Evolutionary conservation across 2,113 vertebrate genomes (phyloP).

Genomic region (Prochilodus magdalenae): DNA sequence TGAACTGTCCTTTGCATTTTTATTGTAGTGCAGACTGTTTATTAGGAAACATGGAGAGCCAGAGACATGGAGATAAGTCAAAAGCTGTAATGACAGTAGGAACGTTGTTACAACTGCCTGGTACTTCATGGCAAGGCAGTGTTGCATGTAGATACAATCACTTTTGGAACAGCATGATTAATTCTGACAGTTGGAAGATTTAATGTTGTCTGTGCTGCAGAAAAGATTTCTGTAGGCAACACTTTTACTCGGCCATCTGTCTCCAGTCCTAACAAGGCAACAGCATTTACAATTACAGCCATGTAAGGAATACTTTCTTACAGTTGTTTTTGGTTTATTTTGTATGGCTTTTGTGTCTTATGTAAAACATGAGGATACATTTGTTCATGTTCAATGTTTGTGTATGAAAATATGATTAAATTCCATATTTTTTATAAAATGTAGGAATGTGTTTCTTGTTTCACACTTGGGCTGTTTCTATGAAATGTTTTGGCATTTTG

Average conservation of each 20-base stretch:
- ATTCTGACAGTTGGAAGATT: neutral
- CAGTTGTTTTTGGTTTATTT: constrained; percentile 9
- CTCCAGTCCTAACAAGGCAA: neutral
- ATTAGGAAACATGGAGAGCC: neutral
- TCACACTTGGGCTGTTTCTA: too few species aligned
- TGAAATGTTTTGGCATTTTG: too few species aligned
- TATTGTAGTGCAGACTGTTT: neutral
- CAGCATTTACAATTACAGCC: neutral
- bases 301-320: neutral
- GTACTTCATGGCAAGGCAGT: neutral
- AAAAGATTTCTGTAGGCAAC: neutral
- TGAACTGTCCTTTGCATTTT: neutral
- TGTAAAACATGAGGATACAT: constrained; percentile 52
- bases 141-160: too few species aligned
- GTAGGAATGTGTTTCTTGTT: too few species aligned
- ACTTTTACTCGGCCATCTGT: neutral
- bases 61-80: neutral
- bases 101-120: neutral
- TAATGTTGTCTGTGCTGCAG: neutral
- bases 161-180: neutral
- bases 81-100: neutral
- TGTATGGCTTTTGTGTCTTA: constrained; percentile 32
- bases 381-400: constrained; percentile 49
- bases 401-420: constrained; percentile 24
- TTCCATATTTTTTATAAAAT: constrained; percentile 21